phyloP scores from a whole-genome alignment of 2,113 vertebrate genomes.

The Fregetta grallaria region DNA sequence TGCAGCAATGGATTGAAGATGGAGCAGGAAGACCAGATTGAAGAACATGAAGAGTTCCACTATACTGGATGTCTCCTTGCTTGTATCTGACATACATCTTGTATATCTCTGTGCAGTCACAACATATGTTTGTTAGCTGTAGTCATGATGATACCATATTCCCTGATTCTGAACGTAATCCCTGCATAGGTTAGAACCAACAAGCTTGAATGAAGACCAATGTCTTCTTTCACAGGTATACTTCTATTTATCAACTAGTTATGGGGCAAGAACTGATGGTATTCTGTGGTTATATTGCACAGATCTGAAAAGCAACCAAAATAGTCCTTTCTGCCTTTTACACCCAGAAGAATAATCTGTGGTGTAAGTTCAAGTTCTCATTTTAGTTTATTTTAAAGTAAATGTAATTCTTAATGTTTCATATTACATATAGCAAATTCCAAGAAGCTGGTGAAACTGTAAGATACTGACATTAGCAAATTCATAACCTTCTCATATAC shows the following conservation, averaged over 20 bases:
- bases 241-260: background rate
- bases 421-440: background rate
- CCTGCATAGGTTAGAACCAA: background rate
- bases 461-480: background rate
- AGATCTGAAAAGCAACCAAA: background rate
- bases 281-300: background rate
- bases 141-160: background rate
- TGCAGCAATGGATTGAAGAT: background rate
- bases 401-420: background rate
- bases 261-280: background rate
- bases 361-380: background rate
- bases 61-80: background rate
- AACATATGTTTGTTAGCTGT: background rate
- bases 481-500: background rate
- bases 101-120: background rate
- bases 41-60: background rate
- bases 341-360: background rate
- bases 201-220: background rate
- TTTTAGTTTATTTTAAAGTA: background rate
- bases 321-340: background rate
- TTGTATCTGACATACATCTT: background rate
- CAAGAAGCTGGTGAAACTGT: background rate
- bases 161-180: background rate
- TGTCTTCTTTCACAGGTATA: background rate
- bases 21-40: background rate